Conservation (phyloP, 2,113 vertebrate genomes). For the Alligator sinensis region DNA sequence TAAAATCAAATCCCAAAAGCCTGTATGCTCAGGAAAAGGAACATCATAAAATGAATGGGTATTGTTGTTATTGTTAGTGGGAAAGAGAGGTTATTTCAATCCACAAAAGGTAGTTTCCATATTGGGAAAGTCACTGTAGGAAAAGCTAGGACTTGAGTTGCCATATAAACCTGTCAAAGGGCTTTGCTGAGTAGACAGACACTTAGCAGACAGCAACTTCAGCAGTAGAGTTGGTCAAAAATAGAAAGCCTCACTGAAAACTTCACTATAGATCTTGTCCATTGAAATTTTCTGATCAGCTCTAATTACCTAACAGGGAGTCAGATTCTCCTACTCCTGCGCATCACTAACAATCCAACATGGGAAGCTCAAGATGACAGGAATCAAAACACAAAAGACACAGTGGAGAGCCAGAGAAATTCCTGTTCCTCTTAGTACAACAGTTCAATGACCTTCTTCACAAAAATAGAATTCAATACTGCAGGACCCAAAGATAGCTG, state of each 20-base stretch:
- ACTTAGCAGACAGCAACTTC: not conserved
- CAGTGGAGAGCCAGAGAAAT: not conserved
- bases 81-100: not conserved
- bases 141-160: not conserved
- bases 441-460: not conserved
- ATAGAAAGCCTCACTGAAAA: not conserved
- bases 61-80: not conserved
- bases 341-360: not conserved
- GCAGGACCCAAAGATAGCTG: rapidly evolving
- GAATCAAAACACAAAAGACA: not conserved
- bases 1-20: not conserved
- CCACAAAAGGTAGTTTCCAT: not conserved
- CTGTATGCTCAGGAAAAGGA: not conserved
- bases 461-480: not conserved
- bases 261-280: not conserved
- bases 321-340: not conserved
- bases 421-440: not conserved
- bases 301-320: not conserved
- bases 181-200: not conserved
- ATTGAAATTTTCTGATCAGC: not conserved
- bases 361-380: not conserved
- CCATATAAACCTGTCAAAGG: not conserved
- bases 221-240: not conserved
- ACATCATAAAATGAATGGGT: not conserved
- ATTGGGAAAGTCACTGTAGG: not conserved